These are phyloP conservation scores for Drosophila birchii DNA, from an alignment of 2,888 invertebrate species.

Conservation along the genomic window DNA sequence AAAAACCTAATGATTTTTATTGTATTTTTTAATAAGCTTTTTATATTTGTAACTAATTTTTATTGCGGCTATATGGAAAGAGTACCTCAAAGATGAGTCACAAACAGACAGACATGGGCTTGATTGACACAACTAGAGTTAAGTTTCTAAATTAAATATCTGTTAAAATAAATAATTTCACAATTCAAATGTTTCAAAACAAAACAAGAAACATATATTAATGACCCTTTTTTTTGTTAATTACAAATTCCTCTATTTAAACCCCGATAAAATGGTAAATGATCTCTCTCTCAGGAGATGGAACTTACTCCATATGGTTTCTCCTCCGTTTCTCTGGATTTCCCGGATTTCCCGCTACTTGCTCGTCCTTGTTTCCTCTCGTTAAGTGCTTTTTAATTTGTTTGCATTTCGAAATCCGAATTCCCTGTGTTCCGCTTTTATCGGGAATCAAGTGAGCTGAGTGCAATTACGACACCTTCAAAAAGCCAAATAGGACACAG, in stretches of 20 bases:
- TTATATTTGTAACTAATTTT: too few relatives aligned
- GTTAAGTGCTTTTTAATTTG: slow-evolving; percentile 81
- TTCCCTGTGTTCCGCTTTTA: slow-evolving; percentile 61
- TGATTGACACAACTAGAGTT: neutral
- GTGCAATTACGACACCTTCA: slow-evolving; percentile 83
- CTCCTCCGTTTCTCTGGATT: slow-evolving; percentile 3
- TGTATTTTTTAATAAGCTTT: too few relatives aligned
- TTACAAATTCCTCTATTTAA: neutral
- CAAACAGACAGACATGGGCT: too few relatives aligned
- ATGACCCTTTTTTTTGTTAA: neutral
- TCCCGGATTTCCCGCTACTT: neutral
- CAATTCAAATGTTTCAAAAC: neutral
- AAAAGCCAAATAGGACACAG: slow-evolving; percentile 55
- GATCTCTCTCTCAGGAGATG: slow-evolving; percentile 44
- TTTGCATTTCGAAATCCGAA: slow-evolving; percentile 59
- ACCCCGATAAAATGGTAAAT: slow-evolving; percentile 24
- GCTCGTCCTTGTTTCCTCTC: slow-evolving; percentile 29
- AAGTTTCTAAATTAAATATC: neutral
- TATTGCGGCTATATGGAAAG: too few relatives aligned
- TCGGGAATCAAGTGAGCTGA: slow-evolving; percentile 68
- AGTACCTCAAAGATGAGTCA: too few relatives aligned
- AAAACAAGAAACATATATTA: neutral
- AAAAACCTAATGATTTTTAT: too few relatives aligned
- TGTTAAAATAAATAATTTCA: neutral
- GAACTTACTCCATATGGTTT: neutral